Evolutionary conservation across 1,140 invertebrate species (phyloP).

Genomic region (Heliconius hermathena): DNA sequence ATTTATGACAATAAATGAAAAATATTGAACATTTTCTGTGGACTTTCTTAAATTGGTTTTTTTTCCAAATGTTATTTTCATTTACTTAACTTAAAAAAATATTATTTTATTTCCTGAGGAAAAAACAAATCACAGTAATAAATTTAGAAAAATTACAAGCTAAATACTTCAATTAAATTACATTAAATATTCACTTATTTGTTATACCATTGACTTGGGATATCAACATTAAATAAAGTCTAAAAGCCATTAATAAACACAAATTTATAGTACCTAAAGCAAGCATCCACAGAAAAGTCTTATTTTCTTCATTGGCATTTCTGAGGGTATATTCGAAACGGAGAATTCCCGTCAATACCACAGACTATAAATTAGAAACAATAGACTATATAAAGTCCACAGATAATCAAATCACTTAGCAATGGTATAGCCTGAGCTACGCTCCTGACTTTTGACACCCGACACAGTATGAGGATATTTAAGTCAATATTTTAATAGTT

Average conservation of each 20-base stretch:
- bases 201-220: too few relatives aligned
- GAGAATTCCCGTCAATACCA: too few relatives aligned
- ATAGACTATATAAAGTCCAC: background rate
- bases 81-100: background rate
- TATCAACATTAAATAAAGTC: too few relatives aligned
- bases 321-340: too few relatives aligned
- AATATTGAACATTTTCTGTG: slow-evolving; percentile 43
- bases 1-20: slow-evolving; percentile 43
- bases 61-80: too few relatives aligned
- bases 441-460: slow-evolving; percentile 79
- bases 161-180: too few relatives aligned
- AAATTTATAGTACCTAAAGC: background rate
- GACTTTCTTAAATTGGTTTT: background rate
- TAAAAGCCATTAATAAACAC: background rate
- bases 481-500: slow-evolving; percentile 29
- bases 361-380: background rate
- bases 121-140: background rate
- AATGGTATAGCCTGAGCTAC: slow-evolving; percentile 73
- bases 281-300: slow-evolving; percentile 44
- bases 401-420: slow-evolving; percentile 48
- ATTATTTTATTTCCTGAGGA: background rate
- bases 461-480: slow-evolving; percentile 71
- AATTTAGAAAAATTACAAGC: background rate
- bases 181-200: too few relatives aligned
- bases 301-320: slow-evolving; percentile 25